These are phyloP conservation scores for Theristicus caerulescens DNA, from an alignment of 2,113 vertebrate genomes.

Conservation along the genomic window DNA sequence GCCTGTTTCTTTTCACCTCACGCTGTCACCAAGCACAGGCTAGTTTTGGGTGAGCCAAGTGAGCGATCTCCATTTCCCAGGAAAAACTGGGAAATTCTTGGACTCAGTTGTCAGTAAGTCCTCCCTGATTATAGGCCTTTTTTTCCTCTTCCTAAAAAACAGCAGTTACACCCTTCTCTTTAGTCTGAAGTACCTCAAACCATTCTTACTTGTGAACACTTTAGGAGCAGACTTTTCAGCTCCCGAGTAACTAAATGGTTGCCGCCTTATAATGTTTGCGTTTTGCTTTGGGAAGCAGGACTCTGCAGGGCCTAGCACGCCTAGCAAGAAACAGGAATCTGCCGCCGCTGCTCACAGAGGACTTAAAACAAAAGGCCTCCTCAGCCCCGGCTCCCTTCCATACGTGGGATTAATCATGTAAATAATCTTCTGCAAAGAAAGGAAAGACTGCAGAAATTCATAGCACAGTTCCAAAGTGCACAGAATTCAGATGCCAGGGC, in stretches of 20 bases:
- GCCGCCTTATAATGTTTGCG: rapidly evolving
- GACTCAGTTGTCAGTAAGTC: not conserved
- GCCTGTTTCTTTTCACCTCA: not conserved
- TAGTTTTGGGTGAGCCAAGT: not conserved
- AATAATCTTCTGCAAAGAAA: not conserved
- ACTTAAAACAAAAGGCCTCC: not conserved
- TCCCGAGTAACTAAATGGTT: not conserved
- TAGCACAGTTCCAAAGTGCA: not conserved
- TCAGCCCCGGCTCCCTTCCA: not conserved
- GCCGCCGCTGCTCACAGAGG: not conserved
- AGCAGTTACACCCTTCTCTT: not conserved
- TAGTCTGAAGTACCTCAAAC: not conserved
- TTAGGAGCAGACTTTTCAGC: not conserved
- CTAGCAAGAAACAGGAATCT: not conserved
- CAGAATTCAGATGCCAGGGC: not conserved
- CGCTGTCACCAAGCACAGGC: not conserved
- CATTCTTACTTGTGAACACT: not conserved
- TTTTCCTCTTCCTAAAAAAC: not conserved
- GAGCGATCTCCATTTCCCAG: not conserved
- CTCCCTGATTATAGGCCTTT: not conserved
- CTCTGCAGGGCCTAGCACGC: not conserved
- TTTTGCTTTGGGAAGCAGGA: not conserved
- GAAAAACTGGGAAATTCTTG: not conserved
- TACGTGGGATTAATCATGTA: not conserved
- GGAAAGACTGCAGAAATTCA: not conserved